A percentile compares a stretch with the other conserved stretches of the same genome.
Evolutionary conservation across 2,797 vertebrate species (phyloP).

Genomic region (Poecile montanus): DNA sequence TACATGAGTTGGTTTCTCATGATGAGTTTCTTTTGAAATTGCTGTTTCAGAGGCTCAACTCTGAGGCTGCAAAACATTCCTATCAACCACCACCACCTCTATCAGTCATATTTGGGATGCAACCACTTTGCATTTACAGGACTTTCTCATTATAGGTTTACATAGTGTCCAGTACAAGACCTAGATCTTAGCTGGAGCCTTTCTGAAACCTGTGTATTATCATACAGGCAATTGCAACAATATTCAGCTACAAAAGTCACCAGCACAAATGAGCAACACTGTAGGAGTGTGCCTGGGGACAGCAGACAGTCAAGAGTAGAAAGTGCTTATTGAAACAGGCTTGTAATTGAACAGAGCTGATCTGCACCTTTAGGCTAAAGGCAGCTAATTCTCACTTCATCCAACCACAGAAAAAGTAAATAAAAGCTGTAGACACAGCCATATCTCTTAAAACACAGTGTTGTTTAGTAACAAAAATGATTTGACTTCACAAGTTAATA

Average conservation of each 20-base stretch:
- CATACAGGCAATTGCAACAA: not conserved
- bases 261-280: not conserved
- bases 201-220: not conserved
- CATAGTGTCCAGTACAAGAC: not conserved
- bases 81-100: not conserved
- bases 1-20: not conserved
- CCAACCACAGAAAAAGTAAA: not conserved
- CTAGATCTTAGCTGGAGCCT: not conserved
- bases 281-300: not conserved
- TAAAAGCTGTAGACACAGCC: not conserved
- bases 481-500: slow-evolving; percentile 41
- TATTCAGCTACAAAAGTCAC: slow-evolving; percentile 28
- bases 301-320: slow-evolving; percentile 25
- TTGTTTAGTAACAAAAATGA: slow-evolving; percentile 53
- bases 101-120: not conserved
- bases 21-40: not conserved
- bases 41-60: not conserved
- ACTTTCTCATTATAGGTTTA: not conserved
- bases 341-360: not conserved
- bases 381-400: not conserved
- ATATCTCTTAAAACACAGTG: slow-evolving; percentile 7
- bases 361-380: slow-evolving; percentile 17
- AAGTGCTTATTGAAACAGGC: not conserved
- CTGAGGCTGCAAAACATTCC: not conserved
- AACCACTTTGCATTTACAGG: not conserved